Evolutionary conservation across 2,888 invertebrate genomes (phyloP).

Genomic region (Cosmia trapezina): DNA sequence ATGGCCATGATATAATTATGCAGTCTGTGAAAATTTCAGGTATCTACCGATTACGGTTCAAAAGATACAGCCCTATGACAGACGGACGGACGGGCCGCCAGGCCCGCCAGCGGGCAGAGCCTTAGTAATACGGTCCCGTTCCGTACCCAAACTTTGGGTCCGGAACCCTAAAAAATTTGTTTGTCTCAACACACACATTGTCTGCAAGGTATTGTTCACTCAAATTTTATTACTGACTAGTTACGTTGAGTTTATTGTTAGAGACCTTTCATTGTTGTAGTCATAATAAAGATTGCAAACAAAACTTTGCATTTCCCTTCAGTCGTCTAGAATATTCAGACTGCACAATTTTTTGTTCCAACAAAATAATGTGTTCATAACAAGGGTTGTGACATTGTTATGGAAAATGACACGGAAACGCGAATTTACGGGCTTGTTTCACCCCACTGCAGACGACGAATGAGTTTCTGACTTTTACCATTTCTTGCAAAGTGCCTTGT

Average conservation of each 20-base stretch:
- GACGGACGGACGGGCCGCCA: not conserved
- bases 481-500: slow-evolving; percentile 78
- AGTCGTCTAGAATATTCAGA: slow-evolving; percentile 53
- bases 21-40: not conserved
- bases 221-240: slow-evolving; percentile 16
- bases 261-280: slow-evolving; percentile 37
- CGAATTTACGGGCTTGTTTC: slow-evolving; percentile 78
- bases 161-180: not conserved
- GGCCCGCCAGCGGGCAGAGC: not conserved
- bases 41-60: not conserved
- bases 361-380: slow-evolving; percentile 75
- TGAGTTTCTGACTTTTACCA: slow-evolving; percentile 80
- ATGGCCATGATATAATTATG: no score
- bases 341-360: slow-evolving; percentile 67
- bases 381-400: slow-evolving; percentile 80
- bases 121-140: not conserved
- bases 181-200: not conserved
- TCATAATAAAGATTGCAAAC: slow-evolving; percentile 37
- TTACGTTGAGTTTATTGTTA: slow-evolving; percentile 14
- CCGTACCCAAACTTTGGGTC: not conserved
- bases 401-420: slow-evolving; percentile 80
- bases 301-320: slow-evolving; percentile 45
- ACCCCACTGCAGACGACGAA: slow-evolving; percentile 75
- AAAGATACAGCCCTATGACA: not conserved
- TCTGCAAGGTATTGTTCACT: slow-evolving; percentile 11